phyloP scores from a whole-genome alignment of 2,888 invertebrate genomes.

The Papilio demoleus region DNA sequence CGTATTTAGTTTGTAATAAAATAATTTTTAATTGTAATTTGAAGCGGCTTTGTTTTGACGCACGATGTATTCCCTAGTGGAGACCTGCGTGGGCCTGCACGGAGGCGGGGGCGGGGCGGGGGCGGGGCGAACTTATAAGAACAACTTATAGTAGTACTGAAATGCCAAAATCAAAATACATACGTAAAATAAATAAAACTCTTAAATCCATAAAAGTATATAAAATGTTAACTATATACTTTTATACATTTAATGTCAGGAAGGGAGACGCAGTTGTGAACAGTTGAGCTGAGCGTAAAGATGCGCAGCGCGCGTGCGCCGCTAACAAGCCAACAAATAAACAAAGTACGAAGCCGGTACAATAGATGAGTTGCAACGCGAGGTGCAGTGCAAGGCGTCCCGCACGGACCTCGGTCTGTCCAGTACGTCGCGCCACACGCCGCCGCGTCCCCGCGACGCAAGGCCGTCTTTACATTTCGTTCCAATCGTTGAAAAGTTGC shows the following conservation, averaged over 20 bases:
- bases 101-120: constrained; percentile 41
- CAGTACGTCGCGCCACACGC: not conserved
- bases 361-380: not conserved
- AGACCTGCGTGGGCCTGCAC: constrained; percentile 76
- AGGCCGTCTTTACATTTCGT: no score
- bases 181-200: not conserved
- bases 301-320: constrained; percentile 11
- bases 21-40: not conserved
- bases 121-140: constrained; percentile 7
- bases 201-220: constrained; percentile 24
- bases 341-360: not conserved
- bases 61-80: not conserved
- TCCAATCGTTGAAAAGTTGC: no score
- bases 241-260: constrained; percentile 13
- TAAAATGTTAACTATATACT: constrained; percentile 9
- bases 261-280: constrained; percentile 22
- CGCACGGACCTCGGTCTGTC: not conserved
- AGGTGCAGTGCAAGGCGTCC: constrained; percentile 37
- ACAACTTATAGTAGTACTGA: constrained; percentile 13
- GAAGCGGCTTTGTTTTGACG: not conserved
- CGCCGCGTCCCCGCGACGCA: no score
- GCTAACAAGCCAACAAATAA: not conserved
- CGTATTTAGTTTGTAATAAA: no score
- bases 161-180: constrained; percentile 11
- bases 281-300: not conserved